Evolutionary conservation across 2,797 vertebrate species (phyloP).

Genomic region (Pyrocephalus nanus): DNA sequence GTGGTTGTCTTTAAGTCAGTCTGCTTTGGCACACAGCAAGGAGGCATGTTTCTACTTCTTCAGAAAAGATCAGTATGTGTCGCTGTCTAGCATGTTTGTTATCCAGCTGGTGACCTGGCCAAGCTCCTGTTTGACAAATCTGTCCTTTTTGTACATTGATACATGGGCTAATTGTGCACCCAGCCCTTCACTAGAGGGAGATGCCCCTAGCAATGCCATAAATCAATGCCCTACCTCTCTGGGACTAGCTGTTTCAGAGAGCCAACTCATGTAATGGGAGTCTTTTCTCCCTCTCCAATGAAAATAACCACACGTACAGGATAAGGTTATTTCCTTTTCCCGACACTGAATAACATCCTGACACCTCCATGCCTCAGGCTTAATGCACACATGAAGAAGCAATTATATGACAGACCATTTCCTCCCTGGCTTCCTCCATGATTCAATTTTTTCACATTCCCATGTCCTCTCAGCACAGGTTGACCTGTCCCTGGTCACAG

Average conservation of each 20-base stretch:
- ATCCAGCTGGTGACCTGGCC: neutral
- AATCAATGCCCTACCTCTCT: neutral
- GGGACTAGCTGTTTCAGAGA: neutral
- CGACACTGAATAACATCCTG: slow-evolving; percentile 30
- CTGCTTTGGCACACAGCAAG: neutral
- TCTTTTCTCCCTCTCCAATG: neutral
- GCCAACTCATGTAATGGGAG: neutral
- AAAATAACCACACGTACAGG: slow-evolving; percentile 26
- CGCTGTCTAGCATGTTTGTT: neutral
- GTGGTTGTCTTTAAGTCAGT: neutral
- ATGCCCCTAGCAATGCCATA: neutral
- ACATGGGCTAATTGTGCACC: neutral
- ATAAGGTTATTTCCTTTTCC: slow-evolving; percentile 40
- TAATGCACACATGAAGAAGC: slow-evolving; percentile 6
- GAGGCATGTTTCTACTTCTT: neutral
- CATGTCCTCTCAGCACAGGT: neutral
- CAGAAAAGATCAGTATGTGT: neutral
- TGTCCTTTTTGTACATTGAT: neutral
- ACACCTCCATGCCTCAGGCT: neutral
- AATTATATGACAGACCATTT: neutral
- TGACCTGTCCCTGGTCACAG: neutral
- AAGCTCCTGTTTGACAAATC: neutral
- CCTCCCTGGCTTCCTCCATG: neutral
- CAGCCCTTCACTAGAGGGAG: neutral
- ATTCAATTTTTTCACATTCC: neutral